Percentiles rank a stretch among this genome's conserved stretches.
phyloP scores from a whole-genome alignment of 2,113 vertebrate genomes.

The Clarias magur region DNA sequence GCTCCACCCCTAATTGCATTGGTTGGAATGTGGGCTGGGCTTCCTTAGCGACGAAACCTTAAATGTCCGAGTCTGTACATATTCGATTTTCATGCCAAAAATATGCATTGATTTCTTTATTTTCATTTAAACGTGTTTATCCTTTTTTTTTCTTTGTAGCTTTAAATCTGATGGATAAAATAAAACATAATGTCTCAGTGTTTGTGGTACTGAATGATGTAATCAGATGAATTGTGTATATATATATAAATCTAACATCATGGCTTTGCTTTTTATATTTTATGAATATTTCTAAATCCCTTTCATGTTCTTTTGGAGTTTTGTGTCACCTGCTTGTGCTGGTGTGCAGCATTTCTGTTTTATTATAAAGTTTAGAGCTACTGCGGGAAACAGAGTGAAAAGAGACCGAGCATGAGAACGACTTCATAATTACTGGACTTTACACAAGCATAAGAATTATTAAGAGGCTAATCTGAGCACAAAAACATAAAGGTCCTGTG shows the following conservation, averaged over 20 bases:
- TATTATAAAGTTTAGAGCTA: not conserved
- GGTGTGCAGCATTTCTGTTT: not conserved
- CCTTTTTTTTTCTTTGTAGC: too few relatives aligned
- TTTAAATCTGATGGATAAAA: not conserved
- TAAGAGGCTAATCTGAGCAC: too few relatives aligned
- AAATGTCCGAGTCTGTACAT: not conserved
- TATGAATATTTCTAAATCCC: not conserved
- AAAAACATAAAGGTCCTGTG: too few relatives aligned
- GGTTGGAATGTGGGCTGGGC: not conserved
- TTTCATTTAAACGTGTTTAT: not conserved
- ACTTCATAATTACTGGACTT: too few relatives aligned
- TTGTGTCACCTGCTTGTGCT: not conserved
- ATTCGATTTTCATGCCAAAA: not conserved
- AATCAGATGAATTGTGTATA: not conserved
- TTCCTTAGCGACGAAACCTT: not conserved
- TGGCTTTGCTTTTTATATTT: not conserved
- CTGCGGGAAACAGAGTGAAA: not conserved
- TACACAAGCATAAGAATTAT: too few relatives aligned
- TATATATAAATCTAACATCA: conserved; percentile 3
- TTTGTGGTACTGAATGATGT: not conserved
- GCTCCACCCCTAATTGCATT: not conserved
- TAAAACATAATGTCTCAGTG: not conserved
- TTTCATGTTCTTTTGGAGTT: not conserved
- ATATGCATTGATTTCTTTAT: not conserved
- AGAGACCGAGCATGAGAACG: too few relatives aligned